Evolutionary conservation across 2,888 invertebrate genomes (phyloP).

Genomic region (Stenodera caucasica): DNA sequence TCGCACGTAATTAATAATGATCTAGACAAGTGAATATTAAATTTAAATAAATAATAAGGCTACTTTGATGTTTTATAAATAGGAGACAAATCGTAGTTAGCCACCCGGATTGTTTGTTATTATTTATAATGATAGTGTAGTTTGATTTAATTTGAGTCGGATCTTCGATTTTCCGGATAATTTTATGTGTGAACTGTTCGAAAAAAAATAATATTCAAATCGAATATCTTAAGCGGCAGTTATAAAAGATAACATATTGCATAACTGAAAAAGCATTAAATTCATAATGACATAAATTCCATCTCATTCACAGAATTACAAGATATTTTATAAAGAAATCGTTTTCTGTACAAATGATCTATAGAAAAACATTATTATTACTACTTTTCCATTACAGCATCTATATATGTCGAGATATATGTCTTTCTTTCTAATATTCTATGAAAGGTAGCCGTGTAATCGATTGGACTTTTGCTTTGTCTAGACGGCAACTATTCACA

Average conservation of each 20-base stretch:
- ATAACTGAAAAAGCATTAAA: neutral
- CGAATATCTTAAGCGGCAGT: neutral
- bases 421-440: neutral
- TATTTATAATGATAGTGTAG: neutral
- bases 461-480: slow-evolving; percentile 6
- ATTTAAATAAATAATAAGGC: slow-evolving; percentile 45
- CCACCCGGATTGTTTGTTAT: slow-evolving; percentile 18
- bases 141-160: too few relatives aligned
- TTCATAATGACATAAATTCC: slow-evolving; percentile 5
- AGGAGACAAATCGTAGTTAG: slow-evolving; percentile 21
- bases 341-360: neutral
- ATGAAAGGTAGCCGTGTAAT: neutral
- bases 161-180: too few relatives aligned
- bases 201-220: neutral
- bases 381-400: neutral
- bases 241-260: neutral
- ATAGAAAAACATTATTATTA: neutral
- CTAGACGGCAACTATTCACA: slow-evolving; percentile 2
- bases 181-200: neutral
- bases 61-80: slow-evolving; percentile 49
- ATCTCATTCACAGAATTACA: neutral
- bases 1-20: slow-evolving; percentile 44
- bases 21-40: slow-evolving; percentile 47
- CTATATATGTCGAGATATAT: neutral
- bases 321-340: neutral